Conservation (phyloP, 2,888 invertebrate genomes). For the Maniola hyperantus region DNA sequence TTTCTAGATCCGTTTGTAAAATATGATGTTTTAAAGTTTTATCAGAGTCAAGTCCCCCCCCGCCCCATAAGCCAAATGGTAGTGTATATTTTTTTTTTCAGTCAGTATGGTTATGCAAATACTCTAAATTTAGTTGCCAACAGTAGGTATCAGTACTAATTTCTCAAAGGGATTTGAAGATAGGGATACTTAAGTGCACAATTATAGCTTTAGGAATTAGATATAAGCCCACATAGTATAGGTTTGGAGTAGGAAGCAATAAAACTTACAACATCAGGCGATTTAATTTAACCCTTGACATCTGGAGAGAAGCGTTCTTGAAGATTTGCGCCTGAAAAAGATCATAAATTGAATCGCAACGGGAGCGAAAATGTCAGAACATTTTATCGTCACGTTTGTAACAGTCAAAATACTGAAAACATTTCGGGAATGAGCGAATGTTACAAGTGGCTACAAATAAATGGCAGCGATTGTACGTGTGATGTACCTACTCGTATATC, state of each 20-base stretch:
- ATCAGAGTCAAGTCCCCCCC: no score
- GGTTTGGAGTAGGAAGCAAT: background rate
- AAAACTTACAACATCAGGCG: constrained; percentile 1
- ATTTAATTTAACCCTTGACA: constrained; percentile 9
- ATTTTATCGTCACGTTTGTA: constrained; percentile 46
- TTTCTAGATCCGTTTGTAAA: no score
- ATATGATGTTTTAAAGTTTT: no score
- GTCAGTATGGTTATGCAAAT: no score
- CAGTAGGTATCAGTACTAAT: no score
- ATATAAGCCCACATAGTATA: background rate
- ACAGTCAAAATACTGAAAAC: constrained; percentile 54
- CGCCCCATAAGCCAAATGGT: no score
- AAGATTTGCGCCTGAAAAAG: constrained; percentile 10
- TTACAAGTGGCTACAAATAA: constrained; percentile 58
- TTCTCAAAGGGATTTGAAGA: no score
- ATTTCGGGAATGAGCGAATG: constrained; percentile 61
- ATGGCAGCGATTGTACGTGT: constrained; percentile 50
- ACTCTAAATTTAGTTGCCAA: no score
- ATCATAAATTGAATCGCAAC: constrained; percentile 17
- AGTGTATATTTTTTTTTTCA: no score
- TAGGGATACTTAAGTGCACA: no score
- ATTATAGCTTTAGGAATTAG: background rate
- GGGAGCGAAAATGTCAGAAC: constrained; percentile 40
- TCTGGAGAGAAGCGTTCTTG: background rate
- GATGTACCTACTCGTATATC: constrained; percentile 47